Evolutionary conservation across 2,113 vertebrate genomes (phyloP).

Genomic region (Otis tarda): DNA sequence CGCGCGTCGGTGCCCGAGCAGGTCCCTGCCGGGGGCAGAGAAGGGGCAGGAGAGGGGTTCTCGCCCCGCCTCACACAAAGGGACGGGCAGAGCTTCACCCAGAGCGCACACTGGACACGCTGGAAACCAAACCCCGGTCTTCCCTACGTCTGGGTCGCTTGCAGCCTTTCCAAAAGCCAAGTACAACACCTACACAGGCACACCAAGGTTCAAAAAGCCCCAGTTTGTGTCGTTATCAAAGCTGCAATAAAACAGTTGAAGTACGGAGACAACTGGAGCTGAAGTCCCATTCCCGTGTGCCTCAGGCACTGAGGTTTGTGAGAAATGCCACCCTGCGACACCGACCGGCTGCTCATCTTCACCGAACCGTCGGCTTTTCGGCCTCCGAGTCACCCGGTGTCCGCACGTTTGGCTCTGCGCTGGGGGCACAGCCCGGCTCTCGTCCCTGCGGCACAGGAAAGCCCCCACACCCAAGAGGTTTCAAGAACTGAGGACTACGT

Average conservation of each 20-base stretch:
- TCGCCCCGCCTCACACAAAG: accelerated
- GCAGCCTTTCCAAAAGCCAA: background rate
- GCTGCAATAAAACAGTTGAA: background rate
- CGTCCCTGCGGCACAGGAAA: accelerated
- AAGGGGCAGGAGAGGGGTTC: background rate
- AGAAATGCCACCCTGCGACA: background rate
- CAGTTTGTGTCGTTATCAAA: background rate
- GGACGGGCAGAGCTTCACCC: background rate
- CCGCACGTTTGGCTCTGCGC: background rate
- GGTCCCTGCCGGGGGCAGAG: background rate
- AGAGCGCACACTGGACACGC: background rate
- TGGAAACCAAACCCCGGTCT: background rate
- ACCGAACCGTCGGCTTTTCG: background rate
- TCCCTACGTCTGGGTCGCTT: background rate
- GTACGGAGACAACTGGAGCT: background rate
- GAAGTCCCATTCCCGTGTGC: background rate
- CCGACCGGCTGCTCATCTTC: background rate
- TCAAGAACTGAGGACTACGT: background rate
- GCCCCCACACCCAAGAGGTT: background rate
- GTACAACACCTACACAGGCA: accelerated
- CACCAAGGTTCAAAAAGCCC: background rate
- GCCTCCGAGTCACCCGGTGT: too few relatives aligned
- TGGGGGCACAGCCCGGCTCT: background rate
- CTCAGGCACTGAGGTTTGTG: background rate
- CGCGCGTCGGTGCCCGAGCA: background rate